Base-by-base conservation (phyloP, 2,888 invertebrate species). In the Tachystola acroxantha region DNA sequence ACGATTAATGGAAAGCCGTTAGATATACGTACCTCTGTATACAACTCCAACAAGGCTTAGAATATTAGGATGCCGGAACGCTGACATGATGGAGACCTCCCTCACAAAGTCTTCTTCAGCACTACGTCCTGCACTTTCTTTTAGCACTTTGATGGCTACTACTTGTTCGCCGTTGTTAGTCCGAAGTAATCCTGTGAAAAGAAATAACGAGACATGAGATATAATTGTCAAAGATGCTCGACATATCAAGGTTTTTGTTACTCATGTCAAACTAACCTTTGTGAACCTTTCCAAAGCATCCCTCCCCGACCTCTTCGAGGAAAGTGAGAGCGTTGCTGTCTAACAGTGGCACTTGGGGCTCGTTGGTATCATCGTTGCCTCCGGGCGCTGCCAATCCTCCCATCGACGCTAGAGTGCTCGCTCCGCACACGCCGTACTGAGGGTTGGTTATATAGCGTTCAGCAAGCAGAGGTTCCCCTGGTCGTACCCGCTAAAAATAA, bases 281-380 rank as follows among this genome's bases (percentile, higher is more conserved):
- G 64, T 91, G 95, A 29, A 96, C 96, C 80, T 95, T 95, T 19
- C 96, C 96, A 58, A 95, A 96, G 60, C 94, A 95, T 1, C 96
- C 96, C 68, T 96, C 95, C 1, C 96, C 96, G 34, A 96, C 93
- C 60, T 94, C 94, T 55, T 93, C 91, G 3, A 92, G 72, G 66
- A 94, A 92, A 7, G 88, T 88, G 13, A 96, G 86, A 2, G 90
- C 90, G 42, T 92, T 92, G 33, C 91, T 82, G 32, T 88, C 86
- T 28, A 94, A 72, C 30, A 91, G 82, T 9, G 90, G 91, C 9
- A 93, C 91, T 35, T 70, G 73, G 2, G 69, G 57, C 37, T 81
- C 78, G 36, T 72, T 69, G 1, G 63, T 32, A 1, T 59, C 48
- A 0, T 52, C 57, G 1, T 59, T 49, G 0, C 52, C 57, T 3